Evolutionary conservation across 2,797 vertebrate species (phyloP).

Genomic region (Fundulus diaphanus): DNA sequence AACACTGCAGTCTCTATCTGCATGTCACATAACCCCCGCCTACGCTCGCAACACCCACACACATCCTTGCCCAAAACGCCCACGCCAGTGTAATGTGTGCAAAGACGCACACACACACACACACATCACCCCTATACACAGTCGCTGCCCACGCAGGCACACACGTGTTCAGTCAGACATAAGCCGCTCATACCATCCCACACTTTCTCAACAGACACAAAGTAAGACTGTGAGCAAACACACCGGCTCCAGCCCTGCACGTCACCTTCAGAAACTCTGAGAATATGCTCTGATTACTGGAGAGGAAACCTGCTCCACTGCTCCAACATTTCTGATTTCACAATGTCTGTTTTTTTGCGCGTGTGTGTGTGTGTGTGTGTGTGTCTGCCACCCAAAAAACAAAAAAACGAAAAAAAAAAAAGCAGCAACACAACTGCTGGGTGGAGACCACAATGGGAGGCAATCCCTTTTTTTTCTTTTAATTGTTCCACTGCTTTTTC

Average conservation of each 20-base stretch:
- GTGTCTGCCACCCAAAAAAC: slow-evolving; percentile 49
- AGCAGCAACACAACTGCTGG: slow-evolving; percentile 42
- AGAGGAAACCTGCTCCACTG: slow-evolving; percentile 36
- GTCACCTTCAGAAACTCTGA: slow-evolving; percentile 28
- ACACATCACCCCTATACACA: slow-evolving; percentile 69
- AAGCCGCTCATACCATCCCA: slow-evolving; percentile 80
- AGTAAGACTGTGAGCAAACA: slow-evolving; percentile 73
- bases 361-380: no score
- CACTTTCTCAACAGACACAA: slow-evolving; percentile 77
- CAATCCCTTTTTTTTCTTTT: slow-evolving; percentile 10
- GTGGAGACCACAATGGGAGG: slow-evolving; percentile 51
- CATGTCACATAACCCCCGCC: slow-evolving; percentile 78
- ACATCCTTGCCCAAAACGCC: slow-evolving; percentile 78
- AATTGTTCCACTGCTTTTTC: slow-evolving; percentile 46
- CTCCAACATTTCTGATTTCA: slow-evolving; percentile 44
- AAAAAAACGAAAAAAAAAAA: no score
- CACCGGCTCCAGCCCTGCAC: slow-evolving; percentile 39
- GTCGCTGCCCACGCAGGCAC: slow-evolving; percentile 70
- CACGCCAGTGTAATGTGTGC: slow-evolving; percentile 66
- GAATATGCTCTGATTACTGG: slow-evolving; percentile 31
- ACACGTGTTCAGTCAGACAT: slow-evolving; percentile 82
- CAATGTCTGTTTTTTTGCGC: slow-evolving; percentile 3
- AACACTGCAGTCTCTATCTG: slow-evolving; percentile 77
- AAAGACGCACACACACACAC: slow-evolving; percentile 56
- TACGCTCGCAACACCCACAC: slow-evolving; percentile 72